Conservation (phyloP, 2,888 invertebrate species). For the Leucoma salicis region DNA sequence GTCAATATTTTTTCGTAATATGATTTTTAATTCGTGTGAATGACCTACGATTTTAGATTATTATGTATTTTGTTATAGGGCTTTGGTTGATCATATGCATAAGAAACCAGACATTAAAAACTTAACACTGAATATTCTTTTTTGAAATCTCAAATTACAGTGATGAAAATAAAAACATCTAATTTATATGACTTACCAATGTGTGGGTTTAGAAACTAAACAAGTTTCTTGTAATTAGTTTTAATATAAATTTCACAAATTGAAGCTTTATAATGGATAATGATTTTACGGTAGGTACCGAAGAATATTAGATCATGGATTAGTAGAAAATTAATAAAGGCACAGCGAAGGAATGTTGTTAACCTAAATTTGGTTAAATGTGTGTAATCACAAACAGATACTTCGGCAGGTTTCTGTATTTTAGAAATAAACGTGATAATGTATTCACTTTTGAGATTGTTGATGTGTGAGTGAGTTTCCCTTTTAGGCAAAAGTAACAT, state of each 20-base stretch:
- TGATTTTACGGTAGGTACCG: conserved; percentile 8
- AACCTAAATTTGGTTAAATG: conserved; percentile 22
- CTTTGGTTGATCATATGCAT: too few species aligned
- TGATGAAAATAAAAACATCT: too few species aligned
- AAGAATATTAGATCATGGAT: conserved; percentile 20
- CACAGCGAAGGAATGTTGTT: conserved; percentile 25
- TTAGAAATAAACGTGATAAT: not conserved
- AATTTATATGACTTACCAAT: too few species aligned
- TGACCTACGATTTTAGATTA: too few species aligned
- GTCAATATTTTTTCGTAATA: too few species aligned
- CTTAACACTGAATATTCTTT: too few species aligned
- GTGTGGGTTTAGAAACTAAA: not conserved
- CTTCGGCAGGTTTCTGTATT: not conserved
- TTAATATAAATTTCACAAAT: conserved; percentile 9
- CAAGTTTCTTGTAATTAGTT: not conserved
- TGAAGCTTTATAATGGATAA: conserved; percentile 11
- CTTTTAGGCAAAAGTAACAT: too few species aligned
- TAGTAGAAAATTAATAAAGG: conserved; percentile 35
- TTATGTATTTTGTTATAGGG: too few species aligned
- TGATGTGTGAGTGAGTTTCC: too few species aligned
- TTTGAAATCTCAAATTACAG: too few species aligned
- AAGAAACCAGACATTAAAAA: too few species aligned
- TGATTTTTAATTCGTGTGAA: too few species aligned
- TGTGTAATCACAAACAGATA: conserved; percentile 4
- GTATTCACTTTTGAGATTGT: not conserved